Percentiles rank a stretch among this genome's conserved stretches.
phyloP scores from a whole-genome alignment of 2,113 vertebrate genomes.

The Cyprinodon variegatus region DNA sequence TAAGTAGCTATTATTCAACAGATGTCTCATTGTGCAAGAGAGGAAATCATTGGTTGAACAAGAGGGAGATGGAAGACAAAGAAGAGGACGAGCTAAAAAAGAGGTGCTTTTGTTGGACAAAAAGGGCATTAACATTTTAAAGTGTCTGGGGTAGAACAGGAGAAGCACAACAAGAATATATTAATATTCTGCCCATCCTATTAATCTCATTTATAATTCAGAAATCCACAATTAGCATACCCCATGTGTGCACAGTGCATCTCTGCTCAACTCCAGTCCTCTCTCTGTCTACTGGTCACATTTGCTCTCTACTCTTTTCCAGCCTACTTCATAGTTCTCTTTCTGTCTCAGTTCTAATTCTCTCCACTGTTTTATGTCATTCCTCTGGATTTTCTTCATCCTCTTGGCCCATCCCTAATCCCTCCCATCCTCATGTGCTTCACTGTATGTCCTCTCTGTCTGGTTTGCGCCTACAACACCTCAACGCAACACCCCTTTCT shows the following conservation, averaged over 20 bases:
- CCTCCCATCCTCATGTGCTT: conserved; percentile 55
- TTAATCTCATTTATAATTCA: conserved; percentile 79
- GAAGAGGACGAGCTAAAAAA: conserved; percentile 9
- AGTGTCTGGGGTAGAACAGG: conserved; percentile 36
- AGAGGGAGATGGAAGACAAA: not conserved
- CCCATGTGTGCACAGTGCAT: conserved; percentile 35
- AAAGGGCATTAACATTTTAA: conserved; percentile 56
- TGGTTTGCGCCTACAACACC: conserved; percentile 42
- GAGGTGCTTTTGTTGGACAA: conserved; percentile 21
- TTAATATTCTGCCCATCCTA: conserved; percentile 56
- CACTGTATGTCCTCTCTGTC: conserved; percentile 43
- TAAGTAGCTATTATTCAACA: conserved; percentile 40
- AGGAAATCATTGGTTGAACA: not conserved
- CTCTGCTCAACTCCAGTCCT: conserved; percentile 18
- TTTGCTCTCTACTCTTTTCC: conserved; percentile 38
- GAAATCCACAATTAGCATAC: conserved; percentile 67
- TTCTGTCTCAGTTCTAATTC: conserved; percentile 33
- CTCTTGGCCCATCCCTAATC: conserved; percentile 73
- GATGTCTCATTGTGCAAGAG: conserved; percentile 22
- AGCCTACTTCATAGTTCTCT: conserved; percentile 16
- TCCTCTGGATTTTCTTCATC: conserved; percentile 58
- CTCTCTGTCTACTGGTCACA: conserved; percentile 18
- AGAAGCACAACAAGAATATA: conserved; percentile 49
- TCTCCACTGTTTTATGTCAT: conserved; percentile 40
- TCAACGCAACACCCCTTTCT: conserved; percentile 8